A percentile compares a stretch with the other conserved stretches of the same genome.
phyloP scores from a whole-genome alignment of 2,888 invertebrate genomes.

The Apocheima hispidaria region DNA sequence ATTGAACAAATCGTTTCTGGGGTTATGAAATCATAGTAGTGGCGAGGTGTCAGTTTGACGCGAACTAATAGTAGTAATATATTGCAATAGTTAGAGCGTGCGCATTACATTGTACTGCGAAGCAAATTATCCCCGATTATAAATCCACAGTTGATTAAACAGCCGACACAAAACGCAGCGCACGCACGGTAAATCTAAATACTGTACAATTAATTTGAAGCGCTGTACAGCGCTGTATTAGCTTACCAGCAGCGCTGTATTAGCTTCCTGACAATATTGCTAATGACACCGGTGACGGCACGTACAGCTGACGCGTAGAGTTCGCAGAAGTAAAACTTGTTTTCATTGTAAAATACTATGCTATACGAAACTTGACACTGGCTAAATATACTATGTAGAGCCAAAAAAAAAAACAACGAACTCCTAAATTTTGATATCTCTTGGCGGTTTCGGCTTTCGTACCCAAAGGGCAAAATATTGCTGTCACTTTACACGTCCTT shows the following conservation, averaged over 20 bases:
- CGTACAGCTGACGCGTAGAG: conserved; percentile 33
- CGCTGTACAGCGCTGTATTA: conserved; percentile 32
- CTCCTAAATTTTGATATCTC: too few relatives aligned
- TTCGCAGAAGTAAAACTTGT: conserved; percentile 12
- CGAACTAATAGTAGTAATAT: background rate
- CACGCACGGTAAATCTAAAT: conserved; percentile 45
- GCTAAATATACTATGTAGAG: too few relatives aligned
- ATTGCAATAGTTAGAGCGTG: background rate
- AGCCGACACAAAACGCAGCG: conserved; percentile 32
- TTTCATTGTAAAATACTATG: too few relatives aligned
- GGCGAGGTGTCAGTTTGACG: too few relatives aligned
- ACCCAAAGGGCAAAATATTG: too few relatives aligned
- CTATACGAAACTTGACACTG: too few relatives aligned
- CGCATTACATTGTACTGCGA: background rate
- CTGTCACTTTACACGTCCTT: too few relatives aligned
- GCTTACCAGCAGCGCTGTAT: conserved; percentile 38
- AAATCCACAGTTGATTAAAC: conserved; percentile 27
- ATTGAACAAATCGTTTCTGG: too few relatives aligned
- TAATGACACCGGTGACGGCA: conserved; percentile 48
- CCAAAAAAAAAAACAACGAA: too few relatives aligned
- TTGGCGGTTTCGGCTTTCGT: too few relatives aligned
- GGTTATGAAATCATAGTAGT: too few relatives aligned
- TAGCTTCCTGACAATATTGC: conserved; percentile 49
- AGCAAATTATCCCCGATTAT: conserved; percentile 9
- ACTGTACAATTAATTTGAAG: conserved; percentile 44